A percentile compares a stretch with the other conserved stretches of the same genome.
phyloP scores from a whole-genome alignment of 2,888 invertebrate species.

The Crioceris asparagi region DNA sequence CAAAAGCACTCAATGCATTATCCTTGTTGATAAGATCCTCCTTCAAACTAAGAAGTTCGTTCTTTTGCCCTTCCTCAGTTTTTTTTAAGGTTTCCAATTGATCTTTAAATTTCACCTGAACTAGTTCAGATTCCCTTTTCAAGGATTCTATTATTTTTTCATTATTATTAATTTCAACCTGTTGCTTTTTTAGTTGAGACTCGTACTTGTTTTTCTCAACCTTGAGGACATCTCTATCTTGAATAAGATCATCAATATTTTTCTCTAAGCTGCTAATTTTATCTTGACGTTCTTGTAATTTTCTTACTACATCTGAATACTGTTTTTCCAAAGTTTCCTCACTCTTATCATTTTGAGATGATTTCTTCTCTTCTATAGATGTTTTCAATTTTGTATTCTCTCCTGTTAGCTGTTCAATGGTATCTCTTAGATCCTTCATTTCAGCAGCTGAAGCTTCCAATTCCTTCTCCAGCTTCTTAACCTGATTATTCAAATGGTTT shows the following conservation, averaged over 20 bases:
- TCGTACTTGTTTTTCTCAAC: neutral
- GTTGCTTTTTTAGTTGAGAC: neutral
- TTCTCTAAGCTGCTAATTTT: too few species aligned
- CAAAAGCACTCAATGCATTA: constrained; percentile 9
- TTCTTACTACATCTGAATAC: too few species aligned
- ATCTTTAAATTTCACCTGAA: too few species aligned
- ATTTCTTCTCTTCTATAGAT: constrained; percentile 2
- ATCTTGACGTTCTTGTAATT: too few species aligned
- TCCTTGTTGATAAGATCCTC: neutral
- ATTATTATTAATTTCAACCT: too few species aligned
- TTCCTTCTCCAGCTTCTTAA: constrained; percentile 18
- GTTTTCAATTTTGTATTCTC: constrained; percentile 13
- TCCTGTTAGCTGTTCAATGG: constrained; percentile 13
- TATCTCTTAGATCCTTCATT: constrained; percentile 14
- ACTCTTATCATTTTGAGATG: neutral
- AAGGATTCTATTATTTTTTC: too few species aligned
- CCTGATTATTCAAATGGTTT: constrained; percentile 16
- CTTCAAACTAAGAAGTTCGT: too few species aligned
- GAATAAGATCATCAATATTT: neutral
- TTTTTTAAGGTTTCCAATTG: too few species aligned
- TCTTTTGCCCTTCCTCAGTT: too few species aligned
- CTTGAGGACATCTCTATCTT: neutral
- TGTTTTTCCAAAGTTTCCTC: neutral
- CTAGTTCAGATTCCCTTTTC: too few species aligned
- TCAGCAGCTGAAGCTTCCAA: constrained; percentile 14